phyloP scores from a whole-genome alignment of 2,797 vertebrate species.

The Lithobates sylvaticus region DNA sequence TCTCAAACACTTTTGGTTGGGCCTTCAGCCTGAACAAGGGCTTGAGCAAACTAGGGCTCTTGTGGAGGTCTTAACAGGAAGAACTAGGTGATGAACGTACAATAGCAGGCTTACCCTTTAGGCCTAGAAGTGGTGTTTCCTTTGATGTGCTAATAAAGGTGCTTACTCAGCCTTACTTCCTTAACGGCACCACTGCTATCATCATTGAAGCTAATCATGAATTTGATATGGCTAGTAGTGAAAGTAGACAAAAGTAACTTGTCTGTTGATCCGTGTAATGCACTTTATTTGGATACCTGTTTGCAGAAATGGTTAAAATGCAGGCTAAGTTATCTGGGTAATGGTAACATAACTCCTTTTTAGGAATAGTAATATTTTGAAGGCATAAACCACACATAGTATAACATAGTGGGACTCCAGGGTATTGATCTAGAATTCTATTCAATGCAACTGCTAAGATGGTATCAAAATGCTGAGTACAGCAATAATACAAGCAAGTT shows the following conservation, averaged over 20 bases:
- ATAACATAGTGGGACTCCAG: too few species aligned
- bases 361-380: too few species aligned
- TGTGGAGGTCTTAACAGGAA: constrained; percentile 49
- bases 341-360: too few species aligned
- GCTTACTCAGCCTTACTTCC: constrained; percentile 48
- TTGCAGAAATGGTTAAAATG: too few species aligned
- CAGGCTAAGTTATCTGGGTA: too few species aligned
- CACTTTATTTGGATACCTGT: neutral
- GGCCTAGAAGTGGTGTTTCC: constrained; percentile 22
- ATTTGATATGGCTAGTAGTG: constrained; percentile 26
- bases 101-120: constrained; percentile 24
- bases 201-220: constrained; percentile 16
- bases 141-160: constrained; percentile 52
- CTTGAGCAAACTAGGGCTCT: constrained; percentile 37
- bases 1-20: constrained; percentile 34
- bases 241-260: neutral
- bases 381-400: too few species aligned
- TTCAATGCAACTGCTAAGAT: too few species aligned
- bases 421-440: too few species aligned
- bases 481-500: too few species aligned
- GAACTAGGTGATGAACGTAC: constrained; percentile 42
- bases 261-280: neutral
- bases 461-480: too few species aligned
- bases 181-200: neutral
- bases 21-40: neutral